Evolutionary conservation across 2,113 vertebrate genomes (phyloP).

Genomic region (Cariama cristata): DNA sequence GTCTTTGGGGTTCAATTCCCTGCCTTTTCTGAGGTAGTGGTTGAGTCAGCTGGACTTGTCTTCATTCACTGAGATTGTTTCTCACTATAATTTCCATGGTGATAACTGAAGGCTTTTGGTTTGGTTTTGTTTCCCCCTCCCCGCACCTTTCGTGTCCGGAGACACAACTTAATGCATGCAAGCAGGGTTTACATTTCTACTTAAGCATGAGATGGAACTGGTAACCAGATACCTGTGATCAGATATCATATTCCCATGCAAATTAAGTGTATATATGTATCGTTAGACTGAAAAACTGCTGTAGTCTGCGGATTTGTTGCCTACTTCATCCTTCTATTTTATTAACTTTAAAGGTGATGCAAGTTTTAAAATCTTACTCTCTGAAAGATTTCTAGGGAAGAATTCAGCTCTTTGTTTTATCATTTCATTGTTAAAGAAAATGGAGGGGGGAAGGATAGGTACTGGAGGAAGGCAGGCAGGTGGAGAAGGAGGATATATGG

Average conservation of each 20-base stretch:
- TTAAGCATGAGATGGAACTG: neutral
- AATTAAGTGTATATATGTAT: neutral
- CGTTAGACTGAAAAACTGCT: neutral
- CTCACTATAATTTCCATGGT: neutral
- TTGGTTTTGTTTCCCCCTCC: accelerated
- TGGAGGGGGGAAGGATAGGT: neutral
- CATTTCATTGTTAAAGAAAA: neutral
- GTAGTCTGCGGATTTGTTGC: neutral
- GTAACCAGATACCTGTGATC: neutral
- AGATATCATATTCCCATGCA: neutral
- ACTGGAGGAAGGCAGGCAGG: neutral
- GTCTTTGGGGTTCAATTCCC: neutral
- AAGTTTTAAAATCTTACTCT: neutral
- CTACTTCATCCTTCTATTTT: neutral
- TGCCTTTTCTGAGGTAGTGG: neutral
- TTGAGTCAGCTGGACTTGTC: neutral
- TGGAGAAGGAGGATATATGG: neutral
- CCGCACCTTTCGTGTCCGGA: neutral
- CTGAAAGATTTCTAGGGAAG: neutral
- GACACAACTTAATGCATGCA: neutral
- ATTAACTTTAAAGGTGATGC: neutral
- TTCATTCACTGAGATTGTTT: neutral
- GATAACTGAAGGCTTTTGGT: neutral
- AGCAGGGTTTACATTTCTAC: neutral
- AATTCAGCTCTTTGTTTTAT: neutral